Conservation (phyloP, 35 echinoderm and acorn worm species). For the Apostichopus japonicus region DNA sequence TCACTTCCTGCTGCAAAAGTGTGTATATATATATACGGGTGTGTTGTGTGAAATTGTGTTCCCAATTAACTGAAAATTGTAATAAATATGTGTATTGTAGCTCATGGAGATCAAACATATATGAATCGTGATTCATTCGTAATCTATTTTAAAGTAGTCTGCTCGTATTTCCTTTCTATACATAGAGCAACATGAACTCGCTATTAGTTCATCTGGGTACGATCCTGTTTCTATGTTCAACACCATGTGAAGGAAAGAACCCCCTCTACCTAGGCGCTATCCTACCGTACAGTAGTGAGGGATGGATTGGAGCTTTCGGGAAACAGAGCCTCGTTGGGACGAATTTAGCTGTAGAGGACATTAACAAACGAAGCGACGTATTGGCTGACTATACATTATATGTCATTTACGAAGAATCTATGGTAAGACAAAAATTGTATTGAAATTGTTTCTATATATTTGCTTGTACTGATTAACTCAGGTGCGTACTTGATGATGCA, state of each 20-base stretch:
- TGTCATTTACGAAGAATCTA: constrained; percentile 43
- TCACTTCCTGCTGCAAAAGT: too few species aligned
- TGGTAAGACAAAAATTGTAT: neutral
- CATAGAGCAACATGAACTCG: neutral
- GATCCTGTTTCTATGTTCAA: neutral
- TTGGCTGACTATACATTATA: neutral
- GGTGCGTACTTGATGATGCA: too few species aligned
- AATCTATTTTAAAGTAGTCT: too few species aligned
- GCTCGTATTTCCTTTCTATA: neutral
- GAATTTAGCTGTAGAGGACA: constrained; percentile 27
- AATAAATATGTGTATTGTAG: too few species aligned
- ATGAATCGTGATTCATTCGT: too few species aligned
- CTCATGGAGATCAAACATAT: too few species aligned
- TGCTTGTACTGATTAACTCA: too few species aligned
- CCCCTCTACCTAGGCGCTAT: constrained; percentile 47
- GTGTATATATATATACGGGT: too few species aligned
- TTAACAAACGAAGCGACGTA: constrained; percentile 7
- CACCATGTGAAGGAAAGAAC: neutral
- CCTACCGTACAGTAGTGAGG: constrained; percentile 27
- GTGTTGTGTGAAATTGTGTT: too few species aligned
- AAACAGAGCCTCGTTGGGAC: constrained; percentile 45
- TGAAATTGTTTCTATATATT: too few species aligned
- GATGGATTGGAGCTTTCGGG: constrained; percentile 51
- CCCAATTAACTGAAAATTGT: too few species aligned
- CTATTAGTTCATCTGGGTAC: neutral